These are phyloP conservation scores for Cabera pusaria DNA, from an alignment of 2,888 invertebrate species.

Conservation along the genomic window DNA sequence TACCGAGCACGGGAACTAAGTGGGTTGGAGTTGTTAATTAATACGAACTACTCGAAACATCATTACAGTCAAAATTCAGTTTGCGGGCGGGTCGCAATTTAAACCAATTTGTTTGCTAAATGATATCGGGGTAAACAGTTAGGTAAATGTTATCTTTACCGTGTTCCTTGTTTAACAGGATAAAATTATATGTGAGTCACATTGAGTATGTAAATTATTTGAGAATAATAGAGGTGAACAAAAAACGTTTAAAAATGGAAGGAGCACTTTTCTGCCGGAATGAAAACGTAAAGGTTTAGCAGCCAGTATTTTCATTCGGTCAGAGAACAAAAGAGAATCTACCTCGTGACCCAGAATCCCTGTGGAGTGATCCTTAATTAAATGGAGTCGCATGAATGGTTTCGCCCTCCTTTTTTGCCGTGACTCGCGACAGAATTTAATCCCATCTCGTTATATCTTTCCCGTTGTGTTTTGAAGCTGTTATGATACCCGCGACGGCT, in stretches of 20 bases:
- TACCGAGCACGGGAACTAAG: no score
- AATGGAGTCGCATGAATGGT: conserved; percentile 30
- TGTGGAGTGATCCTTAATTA: conserved; percentile 34
- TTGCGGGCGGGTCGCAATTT: conserved; percentile 9
- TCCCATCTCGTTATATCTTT: conserved; percentile 20
- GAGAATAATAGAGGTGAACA: no score
- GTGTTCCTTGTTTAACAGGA: no score
- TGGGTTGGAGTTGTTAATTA: conserved; percentile 2
- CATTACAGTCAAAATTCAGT: conserved; percentile 16
- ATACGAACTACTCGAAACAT: conserved; percentile 11
- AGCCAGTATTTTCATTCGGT: conserved; percentile 12
- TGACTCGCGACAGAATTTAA: conserved; percentile 26
- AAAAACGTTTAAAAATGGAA: no score
- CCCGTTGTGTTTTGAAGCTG: conserved; percentile 9
- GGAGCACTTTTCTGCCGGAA: no score
- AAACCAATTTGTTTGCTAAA: conserved; percentile 8
- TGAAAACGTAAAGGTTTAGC: conserved; percentile 7
- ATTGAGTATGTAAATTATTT: no score
- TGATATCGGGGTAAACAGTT: conserved; percentile 3
- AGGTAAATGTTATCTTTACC: no score
- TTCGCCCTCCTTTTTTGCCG: conserved; percentile 27
- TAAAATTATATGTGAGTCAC: no score
- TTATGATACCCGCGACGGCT: no score
- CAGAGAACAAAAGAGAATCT: conserved; percentile 22
- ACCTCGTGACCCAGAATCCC: conserved; percentile 28